Evolutionary conservation across 2,113 vertebrate genomes (phyloP).

Genomic region (Baryphthengus martii): DNA sequence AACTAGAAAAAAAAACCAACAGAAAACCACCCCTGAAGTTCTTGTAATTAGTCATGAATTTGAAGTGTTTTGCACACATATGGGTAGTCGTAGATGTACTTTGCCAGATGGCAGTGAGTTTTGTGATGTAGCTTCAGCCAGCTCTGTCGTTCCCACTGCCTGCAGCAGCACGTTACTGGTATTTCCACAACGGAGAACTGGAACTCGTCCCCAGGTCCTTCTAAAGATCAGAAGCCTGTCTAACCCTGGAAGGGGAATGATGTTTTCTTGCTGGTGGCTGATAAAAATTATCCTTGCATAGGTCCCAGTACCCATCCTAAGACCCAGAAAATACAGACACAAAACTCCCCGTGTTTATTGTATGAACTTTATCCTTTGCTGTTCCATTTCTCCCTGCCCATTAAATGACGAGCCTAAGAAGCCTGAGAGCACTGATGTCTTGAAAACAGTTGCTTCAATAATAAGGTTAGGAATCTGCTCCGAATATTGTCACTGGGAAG

Average conservation of each 20-base stretch:
- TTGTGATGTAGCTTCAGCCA: not conserved
- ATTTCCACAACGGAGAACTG: not conserved
- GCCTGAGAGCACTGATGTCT: not conserved
- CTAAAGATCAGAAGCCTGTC: not conserved
- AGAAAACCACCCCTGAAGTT: not conserved
- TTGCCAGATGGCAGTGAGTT: not conserved
- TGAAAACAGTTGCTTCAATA: not conserved
- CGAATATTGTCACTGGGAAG: not conserved
- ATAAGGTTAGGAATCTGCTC: not conserved
- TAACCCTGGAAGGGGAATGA: not conserved
- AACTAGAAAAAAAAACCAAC: not conserved
- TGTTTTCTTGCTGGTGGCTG: not conserved
- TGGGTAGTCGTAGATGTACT: not conserved
- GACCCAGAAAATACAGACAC: not conserved
- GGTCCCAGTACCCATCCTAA: not conserved
- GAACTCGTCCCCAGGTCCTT: rapidly evolving
- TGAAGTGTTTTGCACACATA: not conserved
- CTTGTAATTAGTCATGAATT: not conserved
- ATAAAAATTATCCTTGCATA: rapidly evolving
- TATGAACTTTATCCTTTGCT: not conserved
- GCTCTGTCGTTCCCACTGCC: not conserved
- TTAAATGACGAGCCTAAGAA: not conserved
- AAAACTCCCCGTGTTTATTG: rapidly evolving
- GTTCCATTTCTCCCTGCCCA: not conserved
- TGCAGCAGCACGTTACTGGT: not conserved